Evolutionary conservation across 2,888 invertebrate species (phyloP).

Genomic region (Willowsia nigromaculata): DNA sequence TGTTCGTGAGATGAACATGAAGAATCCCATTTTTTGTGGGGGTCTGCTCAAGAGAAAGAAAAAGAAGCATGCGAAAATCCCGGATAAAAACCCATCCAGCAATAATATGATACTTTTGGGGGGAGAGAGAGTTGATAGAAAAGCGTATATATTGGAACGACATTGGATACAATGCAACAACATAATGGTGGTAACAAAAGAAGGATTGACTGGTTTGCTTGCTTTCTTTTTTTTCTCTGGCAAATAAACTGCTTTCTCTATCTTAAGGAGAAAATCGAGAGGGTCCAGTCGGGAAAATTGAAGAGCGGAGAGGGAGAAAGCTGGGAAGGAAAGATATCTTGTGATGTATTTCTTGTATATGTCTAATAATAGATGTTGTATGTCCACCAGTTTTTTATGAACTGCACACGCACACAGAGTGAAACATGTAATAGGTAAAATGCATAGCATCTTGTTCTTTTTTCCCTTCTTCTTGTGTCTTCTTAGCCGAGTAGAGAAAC

Average conservation of each 20-base stretch:
- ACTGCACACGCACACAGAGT: neutral
- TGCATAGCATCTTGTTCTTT: conserved; percentile 19
- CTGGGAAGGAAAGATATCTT: neutral
- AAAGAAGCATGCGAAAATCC: neutral
- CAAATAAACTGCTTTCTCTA: conserved; percentile 23
- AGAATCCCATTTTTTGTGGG: neutral
- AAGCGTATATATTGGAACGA: neutral
- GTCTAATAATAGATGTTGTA: neutral
- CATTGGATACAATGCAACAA: neutral
- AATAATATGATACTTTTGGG: neutral
- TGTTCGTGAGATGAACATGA: neutral
- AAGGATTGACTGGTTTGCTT: conserved; percentile 31
- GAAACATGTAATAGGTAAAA: conserved; percentile 12
- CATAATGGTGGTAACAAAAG: conserved; percentile 24
- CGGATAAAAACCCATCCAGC: neutral
- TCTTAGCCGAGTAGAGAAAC: neutral
- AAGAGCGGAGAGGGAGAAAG: neutral
- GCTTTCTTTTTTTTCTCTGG: conserved; percentile 16
- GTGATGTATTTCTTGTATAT: neutral
- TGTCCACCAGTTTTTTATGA: neutral
- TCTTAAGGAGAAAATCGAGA: conserved; percentile 4
- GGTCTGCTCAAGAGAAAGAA: neutral
- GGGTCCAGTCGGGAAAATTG: neutral
- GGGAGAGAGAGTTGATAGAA: neutral
- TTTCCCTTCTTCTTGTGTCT: neutral